phyloP scores from a whole-genome alignment of 2,797 vertebrate genomes.

The Nyctalus aviator region DNA sequence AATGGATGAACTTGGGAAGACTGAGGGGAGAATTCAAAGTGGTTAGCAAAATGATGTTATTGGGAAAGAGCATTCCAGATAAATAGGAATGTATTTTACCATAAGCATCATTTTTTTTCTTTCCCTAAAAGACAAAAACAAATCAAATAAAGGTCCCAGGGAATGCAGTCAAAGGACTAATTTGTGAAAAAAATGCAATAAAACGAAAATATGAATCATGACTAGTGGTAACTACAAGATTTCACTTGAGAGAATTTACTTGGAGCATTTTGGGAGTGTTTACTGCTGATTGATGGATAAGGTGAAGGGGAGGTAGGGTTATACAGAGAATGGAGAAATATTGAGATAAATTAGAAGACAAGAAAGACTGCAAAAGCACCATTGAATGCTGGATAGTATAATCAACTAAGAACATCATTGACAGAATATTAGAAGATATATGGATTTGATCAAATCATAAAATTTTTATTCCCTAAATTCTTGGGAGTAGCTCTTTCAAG shows the following conservation, averaged over 20 bases:
- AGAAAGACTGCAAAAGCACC: neutral
- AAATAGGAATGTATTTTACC: conserved; percentile 10
- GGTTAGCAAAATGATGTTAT: neutral
- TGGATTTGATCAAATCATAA: neutral
- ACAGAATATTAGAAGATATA: neutral
- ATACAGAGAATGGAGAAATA: neutral
- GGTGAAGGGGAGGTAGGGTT: neutral
- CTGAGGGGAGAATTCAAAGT: neutral
- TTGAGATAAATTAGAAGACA: neutral
- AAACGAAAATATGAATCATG: conserved; percentile 23
- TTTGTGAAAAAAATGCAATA: neutral
- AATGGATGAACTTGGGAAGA: neutral
- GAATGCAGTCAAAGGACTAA: neutral
- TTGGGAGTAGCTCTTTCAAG: neutral
- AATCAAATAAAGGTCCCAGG: neutral
- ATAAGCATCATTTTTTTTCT: neutral
- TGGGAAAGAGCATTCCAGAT: neutral
- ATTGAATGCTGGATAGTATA: neutral
- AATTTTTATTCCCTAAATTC: conserved; percentile 16
- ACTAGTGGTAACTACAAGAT: neutral
- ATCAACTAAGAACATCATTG: neutral
- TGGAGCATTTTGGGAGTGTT: neutral
- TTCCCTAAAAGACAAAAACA: conserved; percentile 20
- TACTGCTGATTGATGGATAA: conserved; percentile 6
- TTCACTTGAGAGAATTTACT: neutral